Evolutionary conservation across 1,140 invertebrate genomes (phyloP).

Genomic region (Bombus terrestris): DNA sequence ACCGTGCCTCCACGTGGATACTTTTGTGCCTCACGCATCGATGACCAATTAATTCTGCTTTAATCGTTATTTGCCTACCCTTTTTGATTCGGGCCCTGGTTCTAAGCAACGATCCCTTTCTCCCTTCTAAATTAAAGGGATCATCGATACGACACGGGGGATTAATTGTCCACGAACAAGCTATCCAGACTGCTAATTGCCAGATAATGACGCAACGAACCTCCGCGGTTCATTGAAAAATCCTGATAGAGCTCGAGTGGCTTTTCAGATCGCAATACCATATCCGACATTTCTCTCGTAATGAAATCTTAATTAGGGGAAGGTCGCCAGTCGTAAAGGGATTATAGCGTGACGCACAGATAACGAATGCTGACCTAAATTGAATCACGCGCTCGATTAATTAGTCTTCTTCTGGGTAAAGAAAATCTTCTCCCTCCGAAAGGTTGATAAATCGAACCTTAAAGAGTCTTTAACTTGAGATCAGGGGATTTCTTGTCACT

Average conservation of each 20-base stretch:
- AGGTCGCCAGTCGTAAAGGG: neutral
- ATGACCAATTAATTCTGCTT: constrained; percentile 6
- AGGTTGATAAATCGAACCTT: neutral
- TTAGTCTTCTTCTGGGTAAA: neutral
- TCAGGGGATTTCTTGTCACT: neutral
- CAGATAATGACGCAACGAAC: constrained; percentile 6
- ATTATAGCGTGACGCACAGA: neutral
- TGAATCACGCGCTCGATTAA: constrained; percentile 33
- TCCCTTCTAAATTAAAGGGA: neutral
- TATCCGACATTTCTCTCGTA: neutral
- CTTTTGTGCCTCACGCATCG: neutral
- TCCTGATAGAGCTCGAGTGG: neutral
- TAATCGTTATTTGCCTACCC: too few species aligned
- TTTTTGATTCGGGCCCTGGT: neutral
- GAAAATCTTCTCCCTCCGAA: neutral
- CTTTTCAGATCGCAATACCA: neutral
- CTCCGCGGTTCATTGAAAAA: neutral
- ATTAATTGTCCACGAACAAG: neutral
- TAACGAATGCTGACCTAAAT: neutral
- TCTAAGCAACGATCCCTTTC: neutral
- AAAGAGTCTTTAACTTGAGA: too few species aligned
- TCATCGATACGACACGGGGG: neutral
- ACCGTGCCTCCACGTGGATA: neutral
- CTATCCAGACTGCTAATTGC: constrained; percentile 15
- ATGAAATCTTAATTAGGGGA: constrained; percentile 30